A percentile compares a stretch with the other conserved stretches of the same genome.
These are phyloP conservation scores for Drosophila lini DNA, from an alignment of 1,140 invertebrate genomes.

Conservation along the genomic window DNA sequence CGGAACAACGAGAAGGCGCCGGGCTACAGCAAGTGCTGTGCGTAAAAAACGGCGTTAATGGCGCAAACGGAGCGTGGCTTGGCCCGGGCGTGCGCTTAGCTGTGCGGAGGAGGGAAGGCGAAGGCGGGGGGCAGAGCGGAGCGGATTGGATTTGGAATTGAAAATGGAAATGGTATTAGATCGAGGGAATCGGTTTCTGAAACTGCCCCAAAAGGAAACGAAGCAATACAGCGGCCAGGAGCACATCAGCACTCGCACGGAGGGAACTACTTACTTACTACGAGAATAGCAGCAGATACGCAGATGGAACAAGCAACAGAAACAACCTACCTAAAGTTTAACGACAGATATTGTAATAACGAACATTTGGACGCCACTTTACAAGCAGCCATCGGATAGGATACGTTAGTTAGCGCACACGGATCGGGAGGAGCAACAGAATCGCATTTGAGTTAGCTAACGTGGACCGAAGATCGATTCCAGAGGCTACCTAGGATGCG, in stretches of 20 bases:
- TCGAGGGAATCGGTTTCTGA: constrained; percentile 34
- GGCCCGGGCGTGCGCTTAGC: constrained; percentile 13
- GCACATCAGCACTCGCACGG: constrained; percentile 31
- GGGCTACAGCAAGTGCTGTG: constrained; percentile 83
- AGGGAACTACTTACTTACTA: constrained; percentile 39
- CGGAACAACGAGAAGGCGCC: constrained; percentile 85
- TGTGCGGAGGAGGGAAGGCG: constrained; percentile 5
- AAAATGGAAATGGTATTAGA: background rate
- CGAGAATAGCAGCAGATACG: constrained; percentile 13
- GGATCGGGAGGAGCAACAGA: constrained; percentile 1
- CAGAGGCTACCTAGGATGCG: constrained; percentile 16
- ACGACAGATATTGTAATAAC: constrained; percentile 43
- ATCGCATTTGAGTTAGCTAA: constrained; percentile 31
- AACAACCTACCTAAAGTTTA: constrained; percentile 79
- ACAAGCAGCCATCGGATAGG: constrained; percentile 23
- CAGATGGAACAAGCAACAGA: constrained; percentile 48
- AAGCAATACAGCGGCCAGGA: constrained; percentile 43
- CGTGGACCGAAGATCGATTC: constrained; percentile 27
- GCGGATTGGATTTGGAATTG: constrained; percentile 5
- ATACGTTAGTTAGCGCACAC: constrained; percentile 36
- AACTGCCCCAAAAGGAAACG: constrained; percentile 27
- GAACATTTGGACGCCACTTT: constrained; percentile 55
- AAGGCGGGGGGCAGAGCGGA: background rate
- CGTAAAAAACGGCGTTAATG: constrained; percentile 62
- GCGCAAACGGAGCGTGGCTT: constrained; percentile 12